phyloP scores from a whole-genome alignment of 2,888 invertebrate species.

The Eretmocerus hayati region DNA sequence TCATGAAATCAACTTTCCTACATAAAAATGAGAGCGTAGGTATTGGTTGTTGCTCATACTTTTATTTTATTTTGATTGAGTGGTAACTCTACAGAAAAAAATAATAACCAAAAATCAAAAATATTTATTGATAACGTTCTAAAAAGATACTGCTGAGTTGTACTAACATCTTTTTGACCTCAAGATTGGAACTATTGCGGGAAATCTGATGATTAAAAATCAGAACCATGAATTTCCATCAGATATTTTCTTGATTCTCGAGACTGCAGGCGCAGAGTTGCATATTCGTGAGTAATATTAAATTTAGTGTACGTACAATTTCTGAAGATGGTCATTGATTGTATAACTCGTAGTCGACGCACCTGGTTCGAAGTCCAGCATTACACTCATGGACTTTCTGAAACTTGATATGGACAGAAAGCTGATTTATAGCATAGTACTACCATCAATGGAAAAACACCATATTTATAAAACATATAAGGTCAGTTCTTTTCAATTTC shows the following conservation, averaged over 20 bases:
- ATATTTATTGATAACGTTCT: no score
- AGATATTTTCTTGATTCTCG: slow-evolving; percentile 60
- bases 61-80: no score
- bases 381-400: slow-evolving; percentile 53
- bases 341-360: slow-evolving; percentile 38
- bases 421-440: slow-evolving; percentile 55
- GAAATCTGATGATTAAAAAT: slow-evolving; percentile 65
- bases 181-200: slow-evolving; percentile 61
- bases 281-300: slow-evolving; percentile 51
- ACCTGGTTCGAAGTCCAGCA: slow-evolving; percentile 37
- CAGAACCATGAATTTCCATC: slow-evolving; percentile 62
- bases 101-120: no score
- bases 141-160: no score
- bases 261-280: slow-evolving; percentile 54
- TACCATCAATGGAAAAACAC: slow-evolving; percentile 52
- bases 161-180: not conserved
- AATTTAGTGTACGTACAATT: no score
- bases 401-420: slow-evolving; percentile 59
- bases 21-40: no score
- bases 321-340: not conserved
- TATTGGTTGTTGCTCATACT: no score
- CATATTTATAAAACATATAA: slow-evolving; percentile 61
- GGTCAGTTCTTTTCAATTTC: no score
- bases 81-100: no score
- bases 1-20: slow-evolving; percentile 11